Evolutionary conservation across 23 tunicate species (phyloP), one percentile per base, ranked within the genome.

Genomic region (Ascidia mentula): DNA sequence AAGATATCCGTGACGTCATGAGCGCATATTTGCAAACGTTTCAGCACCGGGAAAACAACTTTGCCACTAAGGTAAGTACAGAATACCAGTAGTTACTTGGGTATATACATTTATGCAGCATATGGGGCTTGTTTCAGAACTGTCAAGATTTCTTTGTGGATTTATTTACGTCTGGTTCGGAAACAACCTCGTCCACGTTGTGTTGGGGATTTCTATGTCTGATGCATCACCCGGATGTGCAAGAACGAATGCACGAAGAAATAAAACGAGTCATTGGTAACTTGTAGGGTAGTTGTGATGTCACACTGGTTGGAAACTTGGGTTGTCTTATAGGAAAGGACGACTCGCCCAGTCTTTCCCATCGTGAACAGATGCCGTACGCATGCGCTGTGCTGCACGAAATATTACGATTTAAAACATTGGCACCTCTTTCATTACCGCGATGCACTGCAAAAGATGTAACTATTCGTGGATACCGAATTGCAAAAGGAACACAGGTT

Each of bases 401-500:
- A 75, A n/a, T 75, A 20, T 18, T 75, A 22, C 40, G 79, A 30
- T 75, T 75, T 35, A 38, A 39, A 46, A 39, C 79, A 1, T 4
- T 75, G 53, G 18, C 22, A 2, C 79, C 79, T 20, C 79, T 75
- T 33, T 28, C 53, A 1, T 39, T 75, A 32, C 79, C 79, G 22
- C 79, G 79, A 22, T 28, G 53, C 22, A 46, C 53, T 38, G 53
- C 53, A 18, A 9, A 36, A 35, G 79, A 75, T 35, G 79, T 75
- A 17, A 39, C 9, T 2, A 32, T 75, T 4, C 46, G 26, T 4
- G 79, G 79, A 6, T 75, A 75, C 26, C 46, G 37, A 18, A 75
- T 75, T 20, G 46, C 79, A 2, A 75, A 75, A 39, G 79, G 53
- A 20, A 75, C 79, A 2, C 36, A 75, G 53, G 79, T 75, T 18